These are phyloP conservation scores for Chymomyza caudatula DNA, from an alignment of 2,888 invertebrate genomes.

Conservation along the genomic window DNA sequence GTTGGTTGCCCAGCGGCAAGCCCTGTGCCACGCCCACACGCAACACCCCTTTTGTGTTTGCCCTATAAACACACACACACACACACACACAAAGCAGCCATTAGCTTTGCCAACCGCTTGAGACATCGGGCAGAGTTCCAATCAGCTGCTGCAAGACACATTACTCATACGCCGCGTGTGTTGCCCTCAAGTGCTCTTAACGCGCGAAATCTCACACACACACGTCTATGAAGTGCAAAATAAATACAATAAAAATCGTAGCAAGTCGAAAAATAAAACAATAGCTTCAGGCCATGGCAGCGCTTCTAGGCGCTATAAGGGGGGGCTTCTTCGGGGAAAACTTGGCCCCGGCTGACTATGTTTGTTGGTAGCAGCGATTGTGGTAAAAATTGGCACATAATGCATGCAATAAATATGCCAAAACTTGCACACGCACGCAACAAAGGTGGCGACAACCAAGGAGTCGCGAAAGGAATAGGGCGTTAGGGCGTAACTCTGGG, in stretches of 20 bases:
- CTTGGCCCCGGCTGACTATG: too few species aligned
- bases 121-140: background rate
- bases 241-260: slow-evolving; percentile 55
- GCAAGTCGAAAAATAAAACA: slow-evolving; percentile 17
- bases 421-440: background rate
- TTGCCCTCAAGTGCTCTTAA: slow-evolving; percentile 32
- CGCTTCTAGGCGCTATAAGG: too few species aligned
- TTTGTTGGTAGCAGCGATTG: background rate
- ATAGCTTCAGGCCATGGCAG: background rate
- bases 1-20: background rate
- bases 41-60: background rate
- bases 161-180: slow-evolving; percentile 33
- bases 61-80: background rate
- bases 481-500: background rate
- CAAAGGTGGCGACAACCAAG: background rate
- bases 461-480: background rate
- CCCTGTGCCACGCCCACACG: background rate
- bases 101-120: background rate
- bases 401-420: slow-evolving; percentile 42
- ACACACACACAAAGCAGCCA: background rate
- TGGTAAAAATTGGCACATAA: slow-evolving; percentile 23
- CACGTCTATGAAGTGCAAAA: slow-evolving; percentile 47
- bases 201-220: slow-evolving; percentile 16
- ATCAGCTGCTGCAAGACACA: slow-evolving; percentile 24
- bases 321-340: background rate